Percentiles rank a stretch among this genome's conserved stretches.
phyloP scores from a whole-genome alignment of 2,888 invertebrate species.

The Tolmerus cingulatus region DNA sequence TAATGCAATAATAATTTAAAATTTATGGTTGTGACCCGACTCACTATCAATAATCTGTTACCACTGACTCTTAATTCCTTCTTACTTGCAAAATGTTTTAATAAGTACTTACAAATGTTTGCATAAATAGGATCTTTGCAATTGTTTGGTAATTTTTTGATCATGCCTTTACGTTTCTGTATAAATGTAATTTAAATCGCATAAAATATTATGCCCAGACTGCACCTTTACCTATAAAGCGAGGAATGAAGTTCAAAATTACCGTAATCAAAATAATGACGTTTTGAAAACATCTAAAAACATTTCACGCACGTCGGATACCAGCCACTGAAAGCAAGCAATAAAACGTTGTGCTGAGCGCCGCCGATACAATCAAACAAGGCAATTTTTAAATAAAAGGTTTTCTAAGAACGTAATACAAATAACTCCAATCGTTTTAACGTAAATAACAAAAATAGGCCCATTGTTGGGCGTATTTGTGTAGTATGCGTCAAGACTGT shows the following conservation, averaged over 20 bases:
- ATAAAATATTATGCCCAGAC: neutral
- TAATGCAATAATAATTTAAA: no score
- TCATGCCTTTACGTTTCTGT: neutral
- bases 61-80: no score
- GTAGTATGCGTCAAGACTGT: no score
- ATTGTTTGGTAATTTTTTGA: neutral
- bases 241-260: neutral
- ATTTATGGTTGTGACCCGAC: no score
- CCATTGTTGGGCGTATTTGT: neutral
- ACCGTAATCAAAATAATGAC: neutral
- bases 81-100: no score
- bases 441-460: neutral
- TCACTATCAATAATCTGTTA: no score
- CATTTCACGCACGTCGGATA: neutral
- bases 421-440: neutral
- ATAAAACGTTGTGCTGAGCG: neutral
- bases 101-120: neutral
- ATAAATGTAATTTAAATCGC: neutral
- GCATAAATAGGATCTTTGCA: neutral
- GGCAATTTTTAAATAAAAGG: neutral
- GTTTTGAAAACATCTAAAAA: neutral
- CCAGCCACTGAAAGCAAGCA: neutral
- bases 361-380: neutral
- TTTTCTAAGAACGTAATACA: neutral
- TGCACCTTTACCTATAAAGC: neutral